phyloP scores from a whole-genome alignment of 2,113 vertebrate genomes.

The Ondatra zibethicus region DNA sequence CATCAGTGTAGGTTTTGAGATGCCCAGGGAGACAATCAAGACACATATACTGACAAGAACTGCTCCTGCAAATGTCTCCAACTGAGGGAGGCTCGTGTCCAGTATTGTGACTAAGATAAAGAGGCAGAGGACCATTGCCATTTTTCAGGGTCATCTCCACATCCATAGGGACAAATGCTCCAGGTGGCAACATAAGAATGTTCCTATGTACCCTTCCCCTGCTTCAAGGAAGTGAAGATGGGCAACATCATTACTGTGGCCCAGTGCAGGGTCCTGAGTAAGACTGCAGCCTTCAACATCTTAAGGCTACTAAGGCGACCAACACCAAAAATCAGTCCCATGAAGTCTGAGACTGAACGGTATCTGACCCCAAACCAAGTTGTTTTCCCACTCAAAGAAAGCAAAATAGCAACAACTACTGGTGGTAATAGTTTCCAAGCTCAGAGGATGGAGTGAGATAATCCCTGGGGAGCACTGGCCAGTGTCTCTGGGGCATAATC shows the following conservation, averaged over 20 bases:
- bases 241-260: neutral
- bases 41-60: constrained; percentile 97
- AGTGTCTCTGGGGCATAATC: neutral
- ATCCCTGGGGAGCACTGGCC: neutral
- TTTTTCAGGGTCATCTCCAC: constrained; percentile 96
- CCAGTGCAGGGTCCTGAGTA: neutral
- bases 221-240: constrained; percentile 89
- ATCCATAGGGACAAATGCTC: constrained; percentile 98
- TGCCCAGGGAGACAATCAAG: constrained; percentile 96
- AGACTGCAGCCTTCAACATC: neutral
- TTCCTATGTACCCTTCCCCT: constrained; percentile 96
- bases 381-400: neutral
- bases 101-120: constrained; percentile 99
- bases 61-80: constrained; percentile 96
- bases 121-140: constrained; percentile 97
- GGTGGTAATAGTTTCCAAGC: neutral
- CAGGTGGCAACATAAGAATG: constrained; percentile 98
- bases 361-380: neutral
- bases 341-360: neutral
- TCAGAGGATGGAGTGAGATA: constrained; percentile 10
- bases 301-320: neutral
- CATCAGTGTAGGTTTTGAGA: constrained; percentile 96
- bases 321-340: neutral
- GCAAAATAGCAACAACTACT: neutral
- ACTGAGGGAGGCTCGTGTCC: constrained; percentile 95